Evolutionary conservation across 2,113 vertebrate genomes (phyloP).

Genomic region (Peucedramus taeniatus): DNA sequence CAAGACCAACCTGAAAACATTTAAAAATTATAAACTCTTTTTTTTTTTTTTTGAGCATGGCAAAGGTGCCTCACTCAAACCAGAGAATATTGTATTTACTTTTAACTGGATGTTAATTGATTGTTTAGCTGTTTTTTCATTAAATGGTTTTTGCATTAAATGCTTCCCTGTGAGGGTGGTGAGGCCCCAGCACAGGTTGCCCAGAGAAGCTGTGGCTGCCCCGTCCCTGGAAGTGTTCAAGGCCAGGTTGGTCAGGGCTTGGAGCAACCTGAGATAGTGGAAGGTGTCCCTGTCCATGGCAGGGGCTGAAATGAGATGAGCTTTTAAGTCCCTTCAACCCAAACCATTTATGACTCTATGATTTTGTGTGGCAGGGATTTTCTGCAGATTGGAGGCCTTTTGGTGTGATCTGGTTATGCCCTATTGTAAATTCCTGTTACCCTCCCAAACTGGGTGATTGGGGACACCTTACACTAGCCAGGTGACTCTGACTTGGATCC

Average conservation of each 20-base stretch:
- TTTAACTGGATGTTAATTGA: not conserved
- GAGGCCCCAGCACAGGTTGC: not conserved
- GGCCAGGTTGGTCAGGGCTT: not conserved
- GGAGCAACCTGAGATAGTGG: not conserved
- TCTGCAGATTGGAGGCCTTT: not conserved
- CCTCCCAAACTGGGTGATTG: not conserved
- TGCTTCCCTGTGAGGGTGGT: not conserved
- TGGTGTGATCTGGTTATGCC: not conserved
- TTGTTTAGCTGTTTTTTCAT: not conserved
- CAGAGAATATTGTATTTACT: not conserved
- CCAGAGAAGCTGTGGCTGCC: not conserved
- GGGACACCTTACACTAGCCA: not conserved
- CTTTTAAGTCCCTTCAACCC: not conserved
- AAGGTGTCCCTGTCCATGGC: not conserved
- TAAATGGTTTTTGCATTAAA: not conserved
- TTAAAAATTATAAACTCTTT: not conserved
- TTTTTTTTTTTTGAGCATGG: not conserved
- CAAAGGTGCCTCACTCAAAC: not conserved
- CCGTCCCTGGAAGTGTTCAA: not conserved
- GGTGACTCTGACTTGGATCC: not conserved
- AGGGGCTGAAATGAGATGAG: rapidly evolving
- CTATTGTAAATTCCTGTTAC: not conserved
- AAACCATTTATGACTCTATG: not conserved
- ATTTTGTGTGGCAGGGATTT: not conserved
- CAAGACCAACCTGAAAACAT: not conserved